A percentile compares a stretch with the other conserved stretches of the same genome.
phyloP scores from a whole-genome alignment of 2,888 invertebrate genomes.

The Xestoiulus laeticollis region DNA sequence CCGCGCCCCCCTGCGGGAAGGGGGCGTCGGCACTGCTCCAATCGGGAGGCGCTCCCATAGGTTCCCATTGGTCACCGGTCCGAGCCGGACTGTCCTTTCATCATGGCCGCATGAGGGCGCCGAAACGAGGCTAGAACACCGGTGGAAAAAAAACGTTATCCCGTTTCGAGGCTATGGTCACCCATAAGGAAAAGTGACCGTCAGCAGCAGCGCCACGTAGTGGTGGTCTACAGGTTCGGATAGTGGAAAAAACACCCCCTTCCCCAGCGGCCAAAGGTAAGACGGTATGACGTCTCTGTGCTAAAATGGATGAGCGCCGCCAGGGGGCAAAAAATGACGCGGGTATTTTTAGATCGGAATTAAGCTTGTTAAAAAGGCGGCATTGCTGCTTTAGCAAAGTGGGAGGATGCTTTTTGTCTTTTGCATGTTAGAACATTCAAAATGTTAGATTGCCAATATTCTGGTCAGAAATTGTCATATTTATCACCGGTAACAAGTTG shows the following conservation, averaged over 20 bases:
- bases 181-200: background rate
- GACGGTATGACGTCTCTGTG: background rate
- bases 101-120: background rate
- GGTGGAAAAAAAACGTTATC: background rate
- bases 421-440: no score
- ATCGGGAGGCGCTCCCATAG: background rate
- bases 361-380: background rate
- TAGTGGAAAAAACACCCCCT: background rate
- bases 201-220: background rate
- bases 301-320: background rate
- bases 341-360: background rate
- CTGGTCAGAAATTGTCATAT: no score
- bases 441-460: no score
- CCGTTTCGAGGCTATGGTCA: background rate
- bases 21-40: background rate
- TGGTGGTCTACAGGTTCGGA: background rate
- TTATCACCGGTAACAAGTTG: no score
- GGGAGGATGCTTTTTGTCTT: no score
- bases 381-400: background rate
- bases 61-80: background rate
- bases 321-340: background rate
- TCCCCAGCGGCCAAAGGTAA: background rate
- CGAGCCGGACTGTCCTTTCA: background rate
- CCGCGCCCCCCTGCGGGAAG: background rate
- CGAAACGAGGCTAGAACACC: background rate